Evolutionary conservation across 2,113 vertebrate genomes (phyloP), one percentile per base, ranked within the genome.

Genomic region (Gavialis gangeticus): DNA sequence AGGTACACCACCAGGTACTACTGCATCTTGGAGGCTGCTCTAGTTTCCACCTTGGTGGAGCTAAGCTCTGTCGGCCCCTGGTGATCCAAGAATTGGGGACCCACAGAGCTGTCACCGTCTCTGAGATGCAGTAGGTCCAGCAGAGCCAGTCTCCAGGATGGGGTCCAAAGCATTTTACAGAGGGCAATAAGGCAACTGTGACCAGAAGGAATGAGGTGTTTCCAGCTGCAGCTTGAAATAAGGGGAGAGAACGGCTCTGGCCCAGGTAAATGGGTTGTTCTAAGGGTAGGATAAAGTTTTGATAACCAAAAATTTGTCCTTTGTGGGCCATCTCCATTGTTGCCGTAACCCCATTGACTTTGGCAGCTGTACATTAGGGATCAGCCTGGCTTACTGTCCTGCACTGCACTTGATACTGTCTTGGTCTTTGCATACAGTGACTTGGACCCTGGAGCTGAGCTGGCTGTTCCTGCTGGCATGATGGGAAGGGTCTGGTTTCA

Each of bases 351-450:
- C 67, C 58, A 82, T 8, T n/a, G 22, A 3, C 21, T 1, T 0
- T 37, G 80, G 25, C 58, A 13, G 0, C 1, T 22, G 10, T 8
- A 27, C 19, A 6, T 54, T 76, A 69, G 17, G 28, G 4, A 12
- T 12, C 1, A 1, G 10, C 0, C 0, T 2, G 4, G 34, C 19
- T 37, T 22, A 6, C 18, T 27, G 1, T 10, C 14, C 63, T 59
- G 28, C 1, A 5, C 30, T 79, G 34, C 62, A 59, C 2, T 28
- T 55, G 21, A 25, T 37, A 27, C 24, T 25, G 14, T 27, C 71
- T 25, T 67, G n/a, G 64, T 17, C 30, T 67, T 67, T 67, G 17
- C 10, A 30, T 17, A 19, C 46, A 5, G n/a, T 1, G 0, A 67
- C 9, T 0, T 21, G 73, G 30, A 71, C 78, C 1, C 10, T 10